phyloP scores from a whole-genome alignment of 2,888 invertebrate genomes.

The Lamellibrachia satsuma region DNA sequence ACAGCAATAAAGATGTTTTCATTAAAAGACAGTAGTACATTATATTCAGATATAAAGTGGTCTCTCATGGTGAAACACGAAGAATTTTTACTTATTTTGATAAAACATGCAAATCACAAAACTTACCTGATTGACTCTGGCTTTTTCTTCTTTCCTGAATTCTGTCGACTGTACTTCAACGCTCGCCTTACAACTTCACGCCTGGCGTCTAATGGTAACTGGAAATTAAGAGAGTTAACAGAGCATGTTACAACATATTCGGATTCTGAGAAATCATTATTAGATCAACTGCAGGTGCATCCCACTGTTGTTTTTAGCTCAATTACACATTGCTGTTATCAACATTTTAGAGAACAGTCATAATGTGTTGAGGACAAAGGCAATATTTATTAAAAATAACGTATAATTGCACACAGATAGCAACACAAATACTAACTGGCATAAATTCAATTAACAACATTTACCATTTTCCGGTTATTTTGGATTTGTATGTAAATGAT shows the following conservation, averaged over 20 bases:
- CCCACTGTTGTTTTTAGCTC: background rate
- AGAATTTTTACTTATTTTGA: background rate
- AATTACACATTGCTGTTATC: background rate
- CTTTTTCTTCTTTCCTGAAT: slow-evolving; percentile 52
- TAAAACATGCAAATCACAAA: background rate
- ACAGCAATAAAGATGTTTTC: background rate
- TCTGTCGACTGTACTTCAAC: slow-evolving; percentile 56
- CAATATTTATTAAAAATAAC: slow-evolving; percentile 18
- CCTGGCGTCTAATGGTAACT: slow-evolving; percentile 59
- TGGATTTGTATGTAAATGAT: background rate
- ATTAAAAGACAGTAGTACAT: background rate
- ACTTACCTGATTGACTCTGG: slow-evolving; percentile 46
- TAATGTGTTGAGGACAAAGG: background rate
- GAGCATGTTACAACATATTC: background rate
- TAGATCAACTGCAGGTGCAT: background rate
- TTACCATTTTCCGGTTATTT: background rate
- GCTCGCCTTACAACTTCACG: slow-evolving; percentile 59
- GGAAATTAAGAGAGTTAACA: slow-evolving; percentile 29
- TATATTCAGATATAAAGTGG: background rate
- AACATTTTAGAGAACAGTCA: background rate
- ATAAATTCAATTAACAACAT: background rate
- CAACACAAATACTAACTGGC: background rate
- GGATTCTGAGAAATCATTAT: background rate
- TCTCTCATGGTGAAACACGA: background rate
- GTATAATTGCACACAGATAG: slow-evolving; percentile 19